Evolutionary conservation across 1,140 invertebrate genomes (phyloP).

Genomic region (Polypedilum pembai): DNA sequence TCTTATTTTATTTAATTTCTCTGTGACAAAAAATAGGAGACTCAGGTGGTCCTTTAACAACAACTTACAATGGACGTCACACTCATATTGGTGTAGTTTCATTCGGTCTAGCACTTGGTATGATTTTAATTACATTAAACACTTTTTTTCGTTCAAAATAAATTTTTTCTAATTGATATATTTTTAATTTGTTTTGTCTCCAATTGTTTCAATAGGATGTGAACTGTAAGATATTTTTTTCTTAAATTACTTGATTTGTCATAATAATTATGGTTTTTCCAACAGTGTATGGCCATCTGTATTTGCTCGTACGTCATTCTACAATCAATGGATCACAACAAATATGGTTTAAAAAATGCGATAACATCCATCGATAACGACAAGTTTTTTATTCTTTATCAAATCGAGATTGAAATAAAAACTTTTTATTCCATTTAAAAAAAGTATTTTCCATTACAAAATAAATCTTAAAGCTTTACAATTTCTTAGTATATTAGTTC

Average conservation of each 20-base stretch:
- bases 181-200: too few species aligned
- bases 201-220: too few species aligned
- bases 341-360: not conserved
- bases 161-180: too few species aligned
- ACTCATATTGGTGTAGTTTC: not conserved
- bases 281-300: not conserved
- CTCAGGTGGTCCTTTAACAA: not conserved
- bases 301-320: not conserved
- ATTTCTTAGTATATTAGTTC: not conserved
- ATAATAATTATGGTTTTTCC: too few species aligned
- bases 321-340: not conserved
- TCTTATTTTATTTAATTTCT: not conserved
- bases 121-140: too few species aligned
- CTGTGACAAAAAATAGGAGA: not conserved
- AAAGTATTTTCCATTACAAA: not conserved
- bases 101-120: not conserved
- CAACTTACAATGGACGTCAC: not conserved
- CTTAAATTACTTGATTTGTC: too few species aligned
- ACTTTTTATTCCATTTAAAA: not conserved
- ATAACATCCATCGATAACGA: not conserved
- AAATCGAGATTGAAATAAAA: not conserved
- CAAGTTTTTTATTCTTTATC: not conserved
- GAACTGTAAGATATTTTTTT: too few species aligned
- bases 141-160: too few species aligned
- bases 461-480: not conserved